These are phyloP conservation scores for Rhinella marina DNA, from an alignment of 2,797 vertebrate species.

Conservation along the genomic window DNA sequence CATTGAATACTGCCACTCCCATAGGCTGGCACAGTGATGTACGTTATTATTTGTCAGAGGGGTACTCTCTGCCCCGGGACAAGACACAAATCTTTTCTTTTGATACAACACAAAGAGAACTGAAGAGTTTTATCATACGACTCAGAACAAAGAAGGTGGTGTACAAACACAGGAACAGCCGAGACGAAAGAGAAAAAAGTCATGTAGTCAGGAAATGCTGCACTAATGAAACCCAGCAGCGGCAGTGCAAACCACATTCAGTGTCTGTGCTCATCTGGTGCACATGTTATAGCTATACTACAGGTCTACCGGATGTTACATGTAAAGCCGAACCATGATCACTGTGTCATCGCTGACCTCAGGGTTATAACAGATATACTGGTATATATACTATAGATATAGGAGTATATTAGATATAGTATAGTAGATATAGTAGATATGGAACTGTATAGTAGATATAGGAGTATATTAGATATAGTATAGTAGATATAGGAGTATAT, in stretches of 20 bases:
- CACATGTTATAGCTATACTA: neutral
- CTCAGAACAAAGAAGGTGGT: neutral
- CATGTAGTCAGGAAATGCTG: neutral
- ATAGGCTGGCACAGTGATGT: neutral
- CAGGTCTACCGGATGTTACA: neutral
- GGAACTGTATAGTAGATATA: too few relatives aligned
- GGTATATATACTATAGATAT: too few relatives aligned
- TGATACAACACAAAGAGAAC: constrained; percentile 3
- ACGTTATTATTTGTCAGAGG: neutral
- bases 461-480: too few relatives aligned
- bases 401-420: too few relatives aligned
- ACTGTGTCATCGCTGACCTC: too few relatives aligned
- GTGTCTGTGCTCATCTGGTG: neutral
- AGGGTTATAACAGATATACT: too few relatives aligned
- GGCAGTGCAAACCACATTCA: neutral
- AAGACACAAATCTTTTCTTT: neutral
- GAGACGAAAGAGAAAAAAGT: neutral
- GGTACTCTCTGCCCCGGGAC: neutral
- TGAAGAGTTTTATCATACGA: neutral
- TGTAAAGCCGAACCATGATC: neutral
- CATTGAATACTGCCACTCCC: too few relatives aligned
- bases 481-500: too few relatives aligned
- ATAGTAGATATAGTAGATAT: too few relatives aligned
- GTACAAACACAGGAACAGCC: neutral
- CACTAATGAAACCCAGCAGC: neutral